Percentiles rank a stretch among this genome's conserved stretches.
Evolutionary conservation across 2,797 vertebrate genomes (phyloP).

Genomic region (Pempheris klunzingeri): DNA sequence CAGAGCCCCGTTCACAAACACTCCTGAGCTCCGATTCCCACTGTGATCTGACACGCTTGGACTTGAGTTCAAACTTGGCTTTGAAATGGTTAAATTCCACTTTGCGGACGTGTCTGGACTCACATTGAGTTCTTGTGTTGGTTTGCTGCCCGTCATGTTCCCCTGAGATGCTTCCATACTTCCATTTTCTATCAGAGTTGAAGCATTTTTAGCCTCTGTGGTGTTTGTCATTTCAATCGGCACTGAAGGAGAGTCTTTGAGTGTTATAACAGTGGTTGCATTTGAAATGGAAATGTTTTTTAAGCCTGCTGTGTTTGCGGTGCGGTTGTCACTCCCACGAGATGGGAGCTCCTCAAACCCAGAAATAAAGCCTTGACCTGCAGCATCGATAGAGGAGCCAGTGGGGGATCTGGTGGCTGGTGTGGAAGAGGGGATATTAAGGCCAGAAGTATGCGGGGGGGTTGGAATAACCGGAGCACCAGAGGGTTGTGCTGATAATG

Average conservation of each 20-base stretch:
- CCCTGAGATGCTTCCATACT: not conserved
- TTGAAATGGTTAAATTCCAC: not conserved
- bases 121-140: not conserved
- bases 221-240: not conserved
- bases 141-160: not conserved
- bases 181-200: not conserved
- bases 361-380: conserved; percentile 41
- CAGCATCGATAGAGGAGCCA: conserved; percentile 21
- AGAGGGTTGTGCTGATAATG: not conserved
- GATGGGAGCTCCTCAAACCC: conserved; percentile 11
- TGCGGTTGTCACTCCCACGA: conserved; percentile 20
- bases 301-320: conserved; percentile 30
- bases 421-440: conserved; percentile 20
- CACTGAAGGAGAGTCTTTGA: not conserved
- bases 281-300: conserved; percentile 44
- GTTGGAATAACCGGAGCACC: conserved; percentile 16
- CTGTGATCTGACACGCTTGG: conserved; percentile 35
- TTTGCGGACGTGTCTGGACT: not conserved
- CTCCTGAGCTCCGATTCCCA: conserved; percentile 19
- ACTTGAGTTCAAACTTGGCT: not conserved
- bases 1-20: not conserved
- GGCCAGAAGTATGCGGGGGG: conserved; percentile 48
- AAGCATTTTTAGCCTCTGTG: conserved; percentile 21
- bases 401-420: conserved; percentile 20
- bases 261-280: conserved; percentile 3